Percentiles rank a stretch among this genome's conserved stretches.
Conservation (phyloP, 1,140 invertebrate species). For the Lepidostoma basale region DNA sequence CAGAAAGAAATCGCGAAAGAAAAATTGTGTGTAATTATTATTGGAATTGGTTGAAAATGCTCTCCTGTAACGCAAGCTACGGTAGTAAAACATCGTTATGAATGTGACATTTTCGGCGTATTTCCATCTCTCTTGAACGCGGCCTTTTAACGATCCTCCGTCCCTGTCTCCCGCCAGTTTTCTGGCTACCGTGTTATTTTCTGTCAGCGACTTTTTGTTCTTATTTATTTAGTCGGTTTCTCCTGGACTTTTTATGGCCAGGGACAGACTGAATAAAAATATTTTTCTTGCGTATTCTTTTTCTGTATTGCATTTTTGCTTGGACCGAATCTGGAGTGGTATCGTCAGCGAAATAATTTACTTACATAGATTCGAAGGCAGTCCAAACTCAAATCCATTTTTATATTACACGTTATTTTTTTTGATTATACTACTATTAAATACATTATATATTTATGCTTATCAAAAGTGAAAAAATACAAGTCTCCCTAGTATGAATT, state of each 20-base stretch:
- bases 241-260: conserved; percentile 26
- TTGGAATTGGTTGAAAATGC: too few relatives aligned
- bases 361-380: too few relatives aligned
- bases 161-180: conserved; percentile 18
- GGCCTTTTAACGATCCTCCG: neutral
- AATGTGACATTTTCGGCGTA: conserved; percentile 39
- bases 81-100: conserved; percentile 37
- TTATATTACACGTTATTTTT: too few relatives aligned
- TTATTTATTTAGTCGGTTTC: conserved; percentile 32
- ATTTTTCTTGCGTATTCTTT: neutral
- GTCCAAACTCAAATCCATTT: too few relatives aligned
- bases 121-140: conserved; percentile 14
- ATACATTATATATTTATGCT: too few relatives aligned
- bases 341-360: neutral
- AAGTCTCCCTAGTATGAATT: too few relatives aligned
- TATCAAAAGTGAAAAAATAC: too few relatives aligned
- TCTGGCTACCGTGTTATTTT: conserved; percentile 40
- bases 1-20: too few relatives aligned
- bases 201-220: conserved; percentile 32
- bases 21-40: too few relatives aligned
- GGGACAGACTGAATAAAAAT: conserved; percentile 7
- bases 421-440: too few relatives aligned
- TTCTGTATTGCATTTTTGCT: neutral
- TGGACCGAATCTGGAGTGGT: neutral
- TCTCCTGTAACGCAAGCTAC: too few relatives aligned